Conservation (phyloP, 1,140 invertebrate species). For the Colletes gigas region DNA sequence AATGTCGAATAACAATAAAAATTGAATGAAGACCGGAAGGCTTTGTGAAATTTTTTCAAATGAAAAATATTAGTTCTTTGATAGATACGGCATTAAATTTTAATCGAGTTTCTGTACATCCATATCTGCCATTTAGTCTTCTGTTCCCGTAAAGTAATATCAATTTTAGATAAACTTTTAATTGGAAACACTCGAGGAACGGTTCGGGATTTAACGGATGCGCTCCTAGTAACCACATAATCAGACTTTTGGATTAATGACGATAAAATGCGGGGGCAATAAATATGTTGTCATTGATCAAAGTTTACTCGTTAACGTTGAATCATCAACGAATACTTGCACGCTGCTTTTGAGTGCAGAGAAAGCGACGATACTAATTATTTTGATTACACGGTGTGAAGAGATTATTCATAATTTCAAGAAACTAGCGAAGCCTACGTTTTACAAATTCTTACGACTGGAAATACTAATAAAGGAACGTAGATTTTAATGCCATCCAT, state of each 20-base stretch:
- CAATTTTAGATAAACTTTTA: conserved; percentile 2
- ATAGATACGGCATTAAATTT: not conserved
- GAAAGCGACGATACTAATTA: not conserved
- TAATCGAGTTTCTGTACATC: not conserved
- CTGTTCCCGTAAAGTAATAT: not conserved
- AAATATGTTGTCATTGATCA: not conserved
- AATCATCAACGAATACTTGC: not conserved
- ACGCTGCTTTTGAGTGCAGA: not conserved
- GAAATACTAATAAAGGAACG: too few relatives aligned
- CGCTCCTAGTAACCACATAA: not conserved
- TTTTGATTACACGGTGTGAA: not conserved
- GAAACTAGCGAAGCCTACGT: too few relatives aligned
- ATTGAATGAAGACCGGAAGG: too few relatives aligned
- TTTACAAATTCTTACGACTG: too few relatives aligned
- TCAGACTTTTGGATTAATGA: not conserved
- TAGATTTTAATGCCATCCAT: too few relatives aligned
- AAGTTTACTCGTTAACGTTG: too few relatives aligned
- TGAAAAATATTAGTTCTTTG: not conserved
- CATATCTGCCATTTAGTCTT: not conserved
- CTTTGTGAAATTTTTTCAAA: not conserved
- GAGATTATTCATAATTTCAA: conserved; percentile 9
- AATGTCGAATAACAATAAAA: not conserved
- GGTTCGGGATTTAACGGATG: not conserved
- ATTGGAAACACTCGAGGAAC: not conserved
- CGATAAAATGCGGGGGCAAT: not conserved